Percentiles rank a stretch among this genome's conserved stretches.
phyloP scores from a whole-genome alignment of 64 coral and sea anemone genomes.

The Catalaphyllia jardinei region DNA sequence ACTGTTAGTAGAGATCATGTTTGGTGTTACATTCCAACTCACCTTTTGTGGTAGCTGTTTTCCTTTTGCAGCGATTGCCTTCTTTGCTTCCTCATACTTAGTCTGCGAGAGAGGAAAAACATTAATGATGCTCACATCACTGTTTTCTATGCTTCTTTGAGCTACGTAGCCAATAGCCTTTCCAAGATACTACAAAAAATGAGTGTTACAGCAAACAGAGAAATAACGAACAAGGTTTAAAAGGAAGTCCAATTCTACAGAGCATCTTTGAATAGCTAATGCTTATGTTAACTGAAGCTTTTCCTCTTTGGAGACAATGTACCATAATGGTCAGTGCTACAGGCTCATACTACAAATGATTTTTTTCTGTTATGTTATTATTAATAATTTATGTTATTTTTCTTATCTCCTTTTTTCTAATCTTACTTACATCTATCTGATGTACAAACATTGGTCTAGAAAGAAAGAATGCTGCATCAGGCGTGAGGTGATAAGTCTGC shows the following conservation, averaged over 20 bases:
- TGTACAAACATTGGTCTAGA: slow-evolving; percentile 97
- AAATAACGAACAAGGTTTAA: too few relatives aligned
- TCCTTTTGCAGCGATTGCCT: slow-evolving; percentile 26
- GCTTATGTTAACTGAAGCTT: neutral
- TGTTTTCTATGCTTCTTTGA: too few relatives aligned
- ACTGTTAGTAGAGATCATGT: too few relatives aligned
- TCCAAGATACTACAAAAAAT: neutral
- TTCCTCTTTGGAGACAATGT: neutral
- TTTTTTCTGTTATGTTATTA: too few relatives aligned
- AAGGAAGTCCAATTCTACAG: too few relatives aligned
- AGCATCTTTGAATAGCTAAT: too few relatives aligned
- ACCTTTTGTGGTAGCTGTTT: slow-evolving; percentile 41
- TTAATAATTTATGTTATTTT: too few relatives aligned
- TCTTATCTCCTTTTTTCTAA: neutral
- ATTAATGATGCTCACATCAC: neutral
- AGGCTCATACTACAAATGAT: too few relatives aligned
- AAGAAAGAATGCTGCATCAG: slow-evolving; percentile 93
- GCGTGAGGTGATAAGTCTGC: slow-evolving; percentile 84
- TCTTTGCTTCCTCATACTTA: slow-evolving; percentile 37
- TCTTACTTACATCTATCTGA: slow-evolving; percentile 81
- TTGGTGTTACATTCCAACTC: neutral
- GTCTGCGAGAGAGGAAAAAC: neutral
- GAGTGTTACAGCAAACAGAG: too few relatives aligned
- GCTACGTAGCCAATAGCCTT: neutral
- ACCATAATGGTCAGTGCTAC: too few relatives aligned